Percentiles rank a stretch among this genome's conserved stretches.
Conservation (phyloP, 2,888 invertebrate species). For the Lycophotia porphyrea region DNA sequence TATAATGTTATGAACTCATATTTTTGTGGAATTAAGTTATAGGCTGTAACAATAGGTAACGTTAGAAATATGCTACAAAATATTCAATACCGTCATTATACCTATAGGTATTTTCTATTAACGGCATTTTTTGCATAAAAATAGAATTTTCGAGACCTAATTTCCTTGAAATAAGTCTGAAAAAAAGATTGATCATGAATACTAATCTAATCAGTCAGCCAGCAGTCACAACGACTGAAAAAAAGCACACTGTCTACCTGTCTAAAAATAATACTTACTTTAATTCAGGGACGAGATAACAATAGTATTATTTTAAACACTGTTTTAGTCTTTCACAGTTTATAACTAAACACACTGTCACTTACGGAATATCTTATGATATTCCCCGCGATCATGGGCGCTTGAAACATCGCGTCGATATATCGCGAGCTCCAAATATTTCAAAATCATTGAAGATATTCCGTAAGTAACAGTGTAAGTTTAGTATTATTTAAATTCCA, state of each 20-base stretch:
- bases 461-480: neutral
- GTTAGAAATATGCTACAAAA: neutral
- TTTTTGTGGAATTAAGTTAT: constrained; percentile 69
- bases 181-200: constrained; percentile 2
- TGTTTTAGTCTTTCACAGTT: too few species aligned
- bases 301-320: neutral
- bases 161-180: neutral
- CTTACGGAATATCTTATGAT: too few species aligned
- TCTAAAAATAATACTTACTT: constrained; percentile 1
- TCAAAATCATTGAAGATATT: too few species aligned
- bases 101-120: neutral
- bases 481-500: neutral
- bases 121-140: neutral
- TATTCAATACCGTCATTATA: neutral
- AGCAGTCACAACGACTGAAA: constrained; percentile 7
- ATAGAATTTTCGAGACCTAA: neutral
- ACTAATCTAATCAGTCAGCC: constrained; percentile 18
- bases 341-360: too few species aligned
- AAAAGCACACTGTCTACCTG: neutral
- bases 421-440: too few species aligned
- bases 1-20: constrained; percentile 71
- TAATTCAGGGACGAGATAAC: constrained; percentile 11
- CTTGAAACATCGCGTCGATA: too few species aligned
- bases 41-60: constrained; percentile 59
- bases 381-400: too few species aligned